Percentiles rank a stretch among this genome's conserved stretches.
These are phyloP conservation scores for Apistogramma diplotaenia DNA, from an alignment of 2,113 vertebrate species.

Conservation along the genomic window DNA sequence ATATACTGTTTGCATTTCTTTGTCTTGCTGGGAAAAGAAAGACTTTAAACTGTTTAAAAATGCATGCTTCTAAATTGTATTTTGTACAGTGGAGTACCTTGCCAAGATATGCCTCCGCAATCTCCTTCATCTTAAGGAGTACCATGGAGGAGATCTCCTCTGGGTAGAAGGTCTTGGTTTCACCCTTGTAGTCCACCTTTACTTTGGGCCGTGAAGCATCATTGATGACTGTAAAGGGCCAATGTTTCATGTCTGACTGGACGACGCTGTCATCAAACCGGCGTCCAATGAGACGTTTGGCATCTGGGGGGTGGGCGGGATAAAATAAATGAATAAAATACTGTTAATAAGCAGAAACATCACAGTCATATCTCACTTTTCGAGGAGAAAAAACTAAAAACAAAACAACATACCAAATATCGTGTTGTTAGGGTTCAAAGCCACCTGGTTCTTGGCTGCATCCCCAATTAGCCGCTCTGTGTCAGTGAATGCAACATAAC, in stretches of 20 bases:
- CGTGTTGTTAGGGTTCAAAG: conserved; percentile 80
- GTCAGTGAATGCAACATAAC: conserved; percentile 78
- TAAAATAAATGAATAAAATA: not conserved
- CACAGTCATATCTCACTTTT: not conserved
- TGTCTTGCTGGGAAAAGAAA: not conserved
- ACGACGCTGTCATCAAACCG: conserved; percentile 75
- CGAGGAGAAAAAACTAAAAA: not conserved
- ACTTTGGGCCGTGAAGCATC: conserved; percentile 74
- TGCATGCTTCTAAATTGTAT: not conserved
- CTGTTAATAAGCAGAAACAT: not conserved
- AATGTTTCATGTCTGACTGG: conserved; percentile 79
- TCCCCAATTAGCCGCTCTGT: conserved; percentile 74
- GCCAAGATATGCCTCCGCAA: conserved; percentile 78
- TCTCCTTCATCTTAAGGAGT: conserved; percentile 78
- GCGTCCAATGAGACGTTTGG: conserved; percentile 79
- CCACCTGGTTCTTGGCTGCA: conserved; percentile 78
- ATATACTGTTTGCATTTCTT: not conserved
- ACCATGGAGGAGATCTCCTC: conserved; percentile 83
- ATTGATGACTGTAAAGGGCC: conserved; percentile 76
- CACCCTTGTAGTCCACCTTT: conserved; percentile 78
- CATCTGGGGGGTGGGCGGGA: conserved; percentile 57
- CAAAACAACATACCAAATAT: conserved; percentile 68
- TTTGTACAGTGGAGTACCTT: conserved; percentile 58
- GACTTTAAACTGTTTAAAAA: not conserved
- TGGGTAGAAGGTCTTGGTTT: conserved; percentile 75